Conservation (phyloP, 2,888 invertebrate genomes). For the Morpho achilles region DNA sequence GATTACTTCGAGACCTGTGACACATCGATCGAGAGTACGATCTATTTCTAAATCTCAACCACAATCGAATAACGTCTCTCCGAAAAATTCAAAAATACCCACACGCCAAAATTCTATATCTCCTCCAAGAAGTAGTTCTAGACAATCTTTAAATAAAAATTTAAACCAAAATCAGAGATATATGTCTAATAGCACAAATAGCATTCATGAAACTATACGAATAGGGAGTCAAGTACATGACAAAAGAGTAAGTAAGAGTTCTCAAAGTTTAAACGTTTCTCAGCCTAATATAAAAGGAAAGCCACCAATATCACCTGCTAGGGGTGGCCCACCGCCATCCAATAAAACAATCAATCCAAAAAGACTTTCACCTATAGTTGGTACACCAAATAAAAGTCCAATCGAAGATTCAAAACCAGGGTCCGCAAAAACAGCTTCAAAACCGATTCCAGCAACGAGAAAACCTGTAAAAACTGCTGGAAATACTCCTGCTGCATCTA, state of each 20-base stretch:
- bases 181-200: slow-evolving; percentile 72
- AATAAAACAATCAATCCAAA: slow-evolving; percentile 66
- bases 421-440: slow-evolving; percentile 51
- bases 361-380: slow-evolving; percentile 71
- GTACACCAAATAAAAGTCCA: slow-evolving; percentile 74
- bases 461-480: slow-evolving; percentile 57
- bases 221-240: slow-evolving; percentile 64
- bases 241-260: slow-evolving; percentile 61
- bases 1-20: slow-evolving; percentile 46
- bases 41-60: slow-evolving; percentile 65
- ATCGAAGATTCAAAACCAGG: slow-evolving; percentile 54
- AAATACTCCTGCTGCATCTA: slow-evolving; percentile 60
- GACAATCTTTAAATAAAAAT: slow-evolving; percentile 46
- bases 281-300: slow-evolving; percentile 67
- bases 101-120: slow-evolving; percentile 69
- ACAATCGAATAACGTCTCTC: slow-evolving; percentile 69
- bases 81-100: slow-evolving; percentile 71
- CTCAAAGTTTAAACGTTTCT: slow-evolving; percentile 57
- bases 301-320: slow-evolving; percentile 71
- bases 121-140: slow-evolving; percentile 49
- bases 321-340: slow-evolving; percentile 68
- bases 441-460: slow-evolving; percentile 46
- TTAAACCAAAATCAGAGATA: slow-evolving; percentile 57
- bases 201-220: slow-evolving; percentile 67
- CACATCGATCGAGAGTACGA: slow-evolving; percentile 57